phyloP scores from a whole-genome alignment of 2,888 invertebrate genomes.

The Cheiracanthium punctorium region DNA sequence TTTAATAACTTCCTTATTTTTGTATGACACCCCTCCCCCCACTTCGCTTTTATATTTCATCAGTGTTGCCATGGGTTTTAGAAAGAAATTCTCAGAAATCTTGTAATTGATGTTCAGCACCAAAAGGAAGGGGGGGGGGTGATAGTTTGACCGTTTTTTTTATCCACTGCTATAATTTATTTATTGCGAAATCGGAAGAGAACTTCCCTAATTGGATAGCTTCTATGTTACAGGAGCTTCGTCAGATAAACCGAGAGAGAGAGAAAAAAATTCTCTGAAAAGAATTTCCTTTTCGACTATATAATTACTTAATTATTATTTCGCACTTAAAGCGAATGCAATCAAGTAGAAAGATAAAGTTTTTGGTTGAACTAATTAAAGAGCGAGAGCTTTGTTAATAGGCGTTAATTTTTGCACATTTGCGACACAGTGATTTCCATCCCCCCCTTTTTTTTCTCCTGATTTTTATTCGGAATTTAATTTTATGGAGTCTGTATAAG shows the following conservation, averaged over 20 bases:
- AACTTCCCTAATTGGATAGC: constrained; percentile 66
- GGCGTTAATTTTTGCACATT: constrained; percentile 55
- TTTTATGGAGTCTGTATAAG: constrained; percentile 18
- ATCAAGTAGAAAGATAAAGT: constrained; percentile 61
- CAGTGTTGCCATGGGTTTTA: neutral
- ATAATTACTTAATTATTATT: constrained; percentile 70
- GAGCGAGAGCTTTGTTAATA: constrained; percentile 55
- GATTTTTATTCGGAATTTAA: constrained; percentile 25
- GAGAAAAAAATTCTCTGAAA: neutral
- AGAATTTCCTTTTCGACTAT: constrained; percentile 42
- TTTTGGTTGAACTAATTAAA: constrained; percentile 70
- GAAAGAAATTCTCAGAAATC: neutral
- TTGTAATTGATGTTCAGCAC: neutral
- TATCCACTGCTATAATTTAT: constrained; percentile 45
- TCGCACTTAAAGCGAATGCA: constrained; percentile 67
- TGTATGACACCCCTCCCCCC: neutral
- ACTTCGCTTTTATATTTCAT: neutral
- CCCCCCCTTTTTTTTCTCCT: too few species aligned
- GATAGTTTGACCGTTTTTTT: neutral
- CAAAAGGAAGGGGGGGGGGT: neutral
- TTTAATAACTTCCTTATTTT: constrained; percentile 15
- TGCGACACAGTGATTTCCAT: constrained; percentile 15
- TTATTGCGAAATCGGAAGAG: constrained; percentile 58
- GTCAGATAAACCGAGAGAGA: neutral
- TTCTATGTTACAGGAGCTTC: constrained; percentile 32